Evolutionary conservation across 2,888 invertebrate genomes (phyloP).

Genomic region (Diaprepes abbreviatus): DNA sequence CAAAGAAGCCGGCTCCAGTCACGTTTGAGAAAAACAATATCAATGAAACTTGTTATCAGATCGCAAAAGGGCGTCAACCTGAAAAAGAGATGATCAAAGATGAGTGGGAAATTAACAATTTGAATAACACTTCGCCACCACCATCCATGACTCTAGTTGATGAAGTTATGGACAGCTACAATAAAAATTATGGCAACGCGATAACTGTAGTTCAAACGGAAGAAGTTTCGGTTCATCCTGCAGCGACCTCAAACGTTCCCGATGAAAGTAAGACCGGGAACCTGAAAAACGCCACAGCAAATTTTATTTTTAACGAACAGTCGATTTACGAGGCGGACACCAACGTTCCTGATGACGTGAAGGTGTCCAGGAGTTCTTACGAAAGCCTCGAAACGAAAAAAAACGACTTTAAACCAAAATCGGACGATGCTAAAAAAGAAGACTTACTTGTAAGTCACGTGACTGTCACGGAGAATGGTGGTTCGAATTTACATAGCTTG

Average conservation of each 20-base stretch:
- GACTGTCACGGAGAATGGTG: constrained; percentile 56
- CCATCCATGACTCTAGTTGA: constrained; percentile 49
- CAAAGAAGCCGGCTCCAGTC: neutral
- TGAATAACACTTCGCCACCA: constrained; percentile 52
- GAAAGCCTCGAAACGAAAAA: constrained; percentile 74
- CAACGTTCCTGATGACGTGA: constrained; percentile 76
- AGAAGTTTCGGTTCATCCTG: neutral
- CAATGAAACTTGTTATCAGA: constrained; percentile 23
- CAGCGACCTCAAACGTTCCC: constrained; percentile 39
- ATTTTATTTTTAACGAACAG: constrained; percentile 62
- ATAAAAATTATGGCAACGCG: constrained; percentile 33
- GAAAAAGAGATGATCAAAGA: constrained; percentile 47
- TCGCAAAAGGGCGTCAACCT: constrained; percentile 27
- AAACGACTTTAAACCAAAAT: constrained; percentile 41
- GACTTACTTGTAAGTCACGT: constrained; percentile 56
- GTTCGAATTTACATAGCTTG: constrained; percentile 58
- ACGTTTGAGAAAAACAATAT: constrained; percentile 40
- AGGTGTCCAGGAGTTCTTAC: constrained; percentile 74
- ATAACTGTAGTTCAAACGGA: constrained; percentile 25
- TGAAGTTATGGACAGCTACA: constrained; percentile 54
- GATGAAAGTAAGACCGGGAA: constrained; percentile 45
- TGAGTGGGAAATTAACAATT: constrained; percentile 50
- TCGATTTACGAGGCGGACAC: constrained; percentile 68
- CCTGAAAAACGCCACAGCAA: constrained; percentile 54
- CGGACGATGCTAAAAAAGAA: constrained; percentile 56